phyloP scores from a whole-genome alignment of 1,140 invertebrate genomes.

The Orchesella cincta region DNA sequence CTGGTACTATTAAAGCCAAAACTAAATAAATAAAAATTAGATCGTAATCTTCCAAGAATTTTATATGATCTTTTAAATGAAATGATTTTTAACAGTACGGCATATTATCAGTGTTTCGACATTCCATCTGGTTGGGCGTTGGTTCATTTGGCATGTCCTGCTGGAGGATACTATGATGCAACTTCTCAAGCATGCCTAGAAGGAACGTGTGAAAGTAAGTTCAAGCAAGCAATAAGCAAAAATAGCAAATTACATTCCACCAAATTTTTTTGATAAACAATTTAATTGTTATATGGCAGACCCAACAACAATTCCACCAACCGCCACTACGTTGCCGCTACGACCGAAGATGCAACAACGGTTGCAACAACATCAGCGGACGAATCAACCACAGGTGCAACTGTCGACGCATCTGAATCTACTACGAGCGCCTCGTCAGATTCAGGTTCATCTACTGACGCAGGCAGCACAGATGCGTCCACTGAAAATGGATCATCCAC shows the following conservation, averaged over 20 bases:
- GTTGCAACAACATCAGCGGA: not conserved
- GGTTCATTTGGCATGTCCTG: not conserved
- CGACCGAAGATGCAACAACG: not conserved
- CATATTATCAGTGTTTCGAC: constrained; percentile 18
- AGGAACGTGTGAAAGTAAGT: not conserved
- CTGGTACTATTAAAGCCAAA: too few relatives aligned
- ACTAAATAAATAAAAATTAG: not conserved
- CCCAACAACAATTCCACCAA: constrained; percentile 3
- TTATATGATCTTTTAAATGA: not conserved
- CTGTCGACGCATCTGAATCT: not conserved
- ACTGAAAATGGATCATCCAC: too few relatives aligned
- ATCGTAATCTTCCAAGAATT: not conserved
- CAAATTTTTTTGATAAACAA: not conserved
- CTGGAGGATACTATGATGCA: not conserved
- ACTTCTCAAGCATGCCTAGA: not conserved
- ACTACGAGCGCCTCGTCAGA: not conserved
- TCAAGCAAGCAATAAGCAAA: not conserved
- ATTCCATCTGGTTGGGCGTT: not conserved
- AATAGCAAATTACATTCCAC: not conserved
- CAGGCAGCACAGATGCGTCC: too few relatives aligned
- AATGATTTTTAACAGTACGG: not conserved
- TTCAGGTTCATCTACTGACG: not conserved
- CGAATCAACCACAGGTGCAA: not conserved
- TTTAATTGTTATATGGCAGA: not conserved
- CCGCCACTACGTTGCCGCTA: not conserved